Evolutionary conservation across 1,140 invertebrate genomes (phyloP), one percentile per base, ranked within the genome.

Genomic region (Trigoniulus corallinus): DNA sequence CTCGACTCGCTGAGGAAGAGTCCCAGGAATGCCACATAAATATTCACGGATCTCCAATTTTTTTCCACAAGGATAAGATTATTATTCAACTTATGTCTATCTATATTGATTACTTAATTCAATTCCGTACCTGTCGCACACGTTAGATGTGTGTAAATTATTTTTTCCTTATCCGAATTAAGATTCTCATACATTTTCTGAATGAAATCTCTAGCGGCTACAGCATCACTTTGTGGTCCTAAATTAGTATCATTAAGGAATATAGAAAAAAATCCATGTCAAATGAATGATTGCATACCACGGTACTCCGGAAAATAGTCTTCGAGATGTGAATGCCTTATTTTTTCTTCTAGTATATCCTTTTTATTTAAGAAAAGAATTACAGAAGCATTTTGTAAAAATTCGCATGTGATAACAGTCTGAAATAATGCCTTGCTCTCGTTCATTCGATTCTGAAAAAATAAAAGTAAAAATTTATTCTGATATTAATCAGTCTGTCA

Each of bases 381-480:
- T 61, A 99, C 94, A 54, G 95, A 98, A 57, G 92, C 96, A 72
- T 98, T 94, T 72, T 97, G 92, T 78, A 99, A 99, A 94, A 94
- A 98, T 55, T 94, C 95, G 77, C 98, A 98, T 69, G 93, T 98
- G 74, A 99, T 98, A 73, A 99, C 98, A 64, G 95, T 98, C 77
- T 94, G 92, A 76, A 99, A 98, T 71, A 99, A 78, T 66, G 95
- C 95, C 79, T 98, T 98, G 60, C 89, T 96, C 76, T 99, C 95
- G 71, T 98, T 94, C 95, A 99, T 98, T 74, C 95, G 93, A 75
- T 99, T 99, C 93, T 95, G n/a, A n/a, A n/a, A n/a, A n/a, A n/a
- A n/a, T n/a, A n/a, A n/a, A n/a, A n/a, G n/a, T n/a, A n/a, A n/a
- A n/a, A n/a, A n/a, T n/a, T n/a, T n/a, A n/a, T n/a, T n/a, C n/a